These are phyloP conservation scores for Oscheius myriophilus DNA, from an alignment of 2,888 invertebrate species.

Conservation along the genomic window DNA sequence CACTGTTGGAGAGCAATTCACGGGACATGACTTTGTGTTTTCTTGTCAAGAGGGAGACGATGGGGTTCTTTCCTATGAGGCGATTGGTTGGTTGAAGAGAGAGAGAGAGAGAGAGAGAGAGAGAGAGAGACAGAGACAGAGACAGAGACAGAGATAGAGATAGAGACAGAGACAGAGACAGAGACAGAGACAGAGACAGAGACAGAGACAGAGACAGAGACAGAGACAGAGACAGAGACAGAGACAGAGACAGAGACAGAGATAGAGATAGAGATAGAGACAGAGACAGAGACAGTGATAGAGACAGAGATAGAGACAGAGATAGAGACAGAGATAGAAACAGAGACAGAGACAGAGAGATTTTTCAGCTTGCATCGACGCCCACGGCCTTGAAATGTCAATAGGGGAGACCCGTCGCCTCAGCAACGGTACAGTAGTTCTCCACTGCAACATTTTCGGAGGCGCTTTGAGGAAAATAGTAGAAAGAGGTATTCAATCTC, in stretches of 20 bases:
- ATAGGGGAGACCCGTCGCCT: conserved; percentile 47
- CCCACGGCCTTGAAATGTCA: conserved; percentile 43
- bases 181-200: neutral
- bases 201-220: neutral
- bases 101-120: neutral
- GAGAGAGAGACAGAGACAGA: neutral
- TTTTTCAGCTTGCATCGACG: conserved; percentile 49
- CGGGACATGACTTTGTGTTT: conserved; percentile 53
- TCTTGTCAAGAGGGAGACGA: conserved; percentile 52
- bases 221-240: neutral
- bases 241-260: neutral
- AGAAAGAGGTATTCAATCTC: conserved; percentile 40
- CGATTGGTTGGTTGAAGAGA: conserved; percentile 32
- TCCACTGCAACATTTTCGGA: conserved; percentile 51
- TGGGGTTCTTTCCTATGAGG: conserved; percentile 55
- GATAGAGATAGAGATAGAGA: neutral
- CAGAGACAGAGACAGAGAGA: no score
- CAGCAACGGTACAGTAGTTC: conserved; percentile 50
- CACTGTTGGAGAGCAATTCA: conserved; percentile 36
- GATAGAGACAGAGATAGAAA: neutral
- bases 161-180: neutral
- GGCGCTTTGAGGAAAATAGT: conserved; percentile 54
- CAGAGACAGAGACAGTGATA: no score
- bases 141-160: no score
- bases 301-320: no score